Conservation (phyloP, 2,888 invertebrate genomes). For the Ramazzottius varieornatus region DNA sequence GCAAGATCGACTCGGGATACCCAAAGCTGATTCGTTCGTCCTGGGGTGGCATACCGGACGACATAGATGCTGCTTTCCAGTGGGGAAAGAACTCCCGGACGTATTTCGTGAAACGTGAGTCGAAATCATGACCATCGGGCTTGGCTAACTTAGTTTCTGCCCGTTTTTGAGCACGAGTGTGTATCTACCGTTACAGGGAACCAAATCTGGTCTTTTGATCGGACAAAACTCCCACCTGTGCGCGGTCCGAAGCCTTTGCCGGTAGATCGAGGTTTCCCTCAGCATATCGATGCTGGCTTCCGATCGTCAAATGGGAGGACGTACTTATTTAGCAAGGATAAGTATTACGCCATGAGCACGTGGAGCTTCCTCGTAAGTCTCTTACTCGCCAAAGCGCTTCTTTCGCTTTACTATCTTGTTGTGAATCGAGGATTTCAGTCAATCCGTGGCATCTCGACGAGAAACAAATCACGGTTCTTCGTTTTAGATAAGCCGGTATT, state of each 20-base stretch:
- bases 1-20: slow-evolving; percentile 11
- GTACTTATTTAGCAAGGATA: not conserved
- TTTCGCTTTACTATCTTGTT: too few species aligned
- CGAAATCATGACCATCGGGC: too few species aligned
- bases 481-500: not conserved
- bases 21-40: slow-evolving; percentile 17
- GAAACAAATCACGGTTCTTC: too few species aligned
- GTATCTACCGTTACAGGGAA: not conserved
- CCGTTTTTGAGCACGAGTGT: not conserved
- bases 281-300: slow-evolving; percentile 1
- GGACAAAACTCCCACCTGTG: not conserved
- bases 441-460: not conserved
- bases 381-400: too few species aligned
- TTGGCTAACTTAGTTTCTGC: too few species aligned
- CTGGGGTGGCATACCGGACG: slow-evolving; percentile 18
- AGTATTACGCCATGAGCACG: slow-evolving; percentile 2
- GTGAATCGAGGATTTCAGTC: too few species aligned
- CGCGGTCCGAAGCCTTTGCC: slow-evolving; percentile 14
- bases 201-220: not conserved
- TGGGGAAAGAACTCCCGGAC: slow-evolving; percentile 21
- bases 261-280: slow-evolving; percentile 13
- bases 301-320: not conserved
- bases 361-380: slow-evolving; percentile 1
- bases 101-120: slow-evolving; percentile 20
- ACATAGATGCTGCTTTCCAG: slow-evolving; percentile 20